Evolutionary conservation across 2,888 invertebrate genomes (phyloP).

Genomic region (Dascillus cervinus): DNA sequence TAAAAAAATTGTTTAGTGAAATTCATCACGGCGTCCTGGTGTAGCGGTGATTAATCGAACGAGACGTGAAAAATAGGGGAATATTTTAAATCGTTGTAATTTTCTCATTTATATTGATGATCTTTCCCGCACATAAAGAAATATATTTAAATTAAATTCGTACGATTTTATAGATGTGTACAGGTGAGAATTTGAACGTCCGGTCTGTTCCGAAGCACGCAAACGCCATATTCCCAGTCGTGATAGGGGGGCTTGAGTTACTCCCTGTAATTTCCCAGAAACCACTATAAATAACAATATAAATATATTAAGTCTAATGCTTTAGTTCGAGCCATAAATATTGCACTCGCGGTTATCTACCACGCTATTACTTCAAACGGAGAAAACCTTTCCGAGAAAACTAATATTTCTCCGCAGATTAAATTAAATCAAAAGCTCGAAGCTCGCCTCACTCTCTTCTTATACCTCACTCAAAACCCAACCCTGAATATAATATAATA

Average conservation of each 20-base stretch:
- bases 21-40: no score
- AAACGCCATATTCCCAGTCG: constrained; percentile 22
- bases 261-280: constrained; percentile 33
- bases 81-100: no score
- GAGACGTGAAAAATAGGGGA: no score
- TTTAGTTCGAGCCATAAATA: constrained; percentile 38
- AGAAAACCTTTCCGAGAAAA: constrained; percentile 34
- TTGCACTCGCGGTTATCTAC: constrained; percentile 27
- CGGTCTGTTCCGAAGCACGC: constrained; percentile 25
- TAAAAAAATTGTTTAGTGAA: no score
- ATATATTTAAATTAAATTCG: constrained; percentile 24
- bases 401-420: constrained; percentile 43
- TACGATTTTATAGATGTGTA: constrained; percentile 6
- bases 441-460: constrained; percentile 29
- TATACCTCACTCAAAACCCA: no score
- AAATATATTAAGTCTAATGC: constrained; percentile 40
- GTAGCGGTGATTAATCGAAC: no score
- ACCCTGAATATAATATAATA: constrained; percentile 38
- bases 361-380: constrained; percentile 32
- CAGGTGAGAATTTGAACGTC: constrained; percentile 25
- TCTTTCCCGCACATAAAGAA: constrained; percentile 18
- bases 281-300: constrained; percentile 39
- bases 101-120: constrained; percentile 19
- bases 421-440: constrained; percentile 43
- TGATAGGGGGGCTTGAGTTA: no score